A percentile compares a stretch with the other conserved stretches of the same genome.
Conservation (phyloP, 2,113 vertebrate species). For the Myodes glareolus region DNA sequence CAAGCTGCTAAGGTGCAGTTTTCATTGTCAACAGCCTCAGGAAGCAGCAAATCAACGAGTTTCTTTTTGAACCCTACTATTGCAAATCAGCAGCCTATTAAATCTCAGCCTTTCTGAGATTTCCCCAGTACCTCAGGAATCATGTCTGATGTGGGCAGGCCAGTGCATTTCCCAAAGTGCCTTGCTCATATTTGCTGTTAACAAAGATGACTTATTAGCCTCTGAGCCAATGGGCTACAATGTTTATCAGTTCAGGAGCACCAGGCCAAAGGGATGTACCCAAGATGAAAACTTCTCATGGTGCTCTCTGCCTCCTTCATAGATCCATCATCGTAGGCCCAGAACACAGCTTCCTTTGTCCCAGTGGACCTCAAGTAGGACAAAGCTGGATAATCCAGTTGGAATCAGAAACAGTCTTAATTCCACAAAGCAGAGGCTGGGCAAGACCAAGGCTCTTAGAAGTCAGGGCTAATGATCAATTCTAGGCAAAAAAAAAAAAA, state of each 20-base stretch:
- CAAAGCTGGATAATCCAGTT: background rate
- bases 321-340: background rate
- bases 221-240: background rate
- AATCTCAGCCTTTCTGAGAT: constrained; percentile 22
- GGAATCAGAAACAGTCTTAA: background rate
- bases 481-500: background rate
- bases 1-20: constrained; percentile 68
- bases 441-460: background rate
- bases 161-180: background rate
- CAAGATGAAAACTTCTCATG: background rate
- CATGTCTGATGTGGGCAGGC: background rate
- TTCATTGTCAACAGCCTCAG: constrained; percentile 69
- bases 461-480: background rate
- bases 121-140: background rate
- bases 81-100: constrained; percentile 7
- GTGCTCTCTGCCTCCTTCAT: background rate
- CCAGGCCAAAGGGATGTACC: background rate
- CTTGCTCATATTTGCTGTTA: constrained; percentile 12
- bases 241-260: background rate
- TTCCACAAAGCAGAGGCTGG: background rate
- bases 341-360: background rate
- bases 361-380: background rate
- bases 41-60: constrained; percentile 20
- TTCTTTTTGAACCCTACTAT: constrained; percentile 25
- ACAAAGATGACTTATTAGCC: background rate